Evolutionary conservation across 2,888 invertebrate genomes (phyloP), one percentile per base, ranked within the genome.

Genomic region (Zhuqinia jingwanae): DNA sequence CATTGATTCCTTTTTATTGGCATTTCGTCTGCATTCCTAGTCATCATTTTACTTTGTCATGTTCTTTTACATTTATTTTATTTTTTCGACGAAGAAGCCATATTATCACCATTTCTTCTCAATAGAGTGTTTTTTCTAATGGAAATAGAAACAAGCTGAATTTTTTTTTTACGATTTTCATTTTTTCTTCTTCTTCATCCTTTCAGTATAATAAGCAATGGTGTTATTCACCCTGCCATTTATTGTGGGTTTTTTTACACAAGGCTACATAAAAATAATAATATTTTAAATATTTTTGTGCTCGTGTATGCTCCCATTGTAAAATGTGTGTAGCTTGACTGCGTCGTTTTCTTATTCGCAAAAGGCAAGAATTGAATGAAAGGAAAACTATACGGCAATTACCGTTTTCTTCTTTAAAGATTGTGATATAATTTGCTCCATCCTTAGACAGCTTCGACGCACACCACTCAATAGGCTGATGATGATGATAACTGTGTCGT

Each of bases 371-470:
- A 50, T 27, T 73, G 73, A 27, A 30, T 50, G 53, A 53, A 50
- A 27, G 27, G 73, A 73, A 53, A 13, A 50, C 25, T 53, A 53
- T 22, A 60, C 11, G 27, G 30, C 70, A 81, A 81, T 81, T 73
- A 70, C 70, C 58, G 58, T 81, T 81, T 56, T 53, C 5, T n/a
- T n/a, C n/a, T n/a, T 50, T 1, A 20, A 53, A 22, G 63, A 80
- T 78, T 63, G 68, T 42, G 36, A 68, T 68, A 80, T 80, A 68
- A 80, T 80, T 68, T 80, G 78, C 58, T 56, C 63, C 17, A 78
- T 78, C 63, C 63, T 42, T 13, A 6, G 3, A 36, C 36, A 36
- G 8, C 36, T 36, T 36, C 80, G 53, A 50, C 20, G 22, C 22
- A 50, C 50, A 50, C 50, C n/a, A 13, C n/a, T 50, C n/a, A 15